Evolutionary conservation across 2,888 invertebrate genomes (phyloP).

Genomic region (Helobdella robusta): DNA sequence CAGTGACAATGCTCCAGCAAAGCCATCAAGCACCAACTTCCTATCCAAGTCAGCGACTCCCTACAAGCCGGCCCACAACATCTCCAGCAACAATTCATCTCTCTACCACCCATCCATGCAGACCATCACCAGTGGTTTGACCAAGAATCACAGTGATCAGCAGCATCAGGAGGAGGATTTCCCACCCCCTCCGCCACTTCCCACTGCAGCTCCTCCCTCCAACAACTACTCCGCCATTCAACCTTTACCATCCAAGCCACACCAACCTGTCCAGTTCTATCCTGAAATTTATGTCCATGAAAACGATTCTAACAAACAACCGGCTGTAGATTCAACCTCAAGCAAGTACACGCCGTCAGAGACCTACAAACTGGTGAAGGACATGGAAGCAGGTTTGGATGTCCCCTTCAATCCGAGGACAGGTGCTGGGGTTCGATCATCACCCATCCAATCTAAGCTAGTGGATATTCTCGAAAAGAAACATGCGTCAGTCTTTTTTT

Average conservation of each 20-base stretch:
- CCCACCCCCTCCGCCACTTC: constrained; percentile 12
- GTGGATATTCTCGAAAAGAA: constrained; percentile 27
- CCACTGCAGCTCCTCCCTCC: neutral
- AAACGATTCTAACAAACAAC: neutral
- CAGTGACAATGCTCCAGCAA: too few relatives aligned
- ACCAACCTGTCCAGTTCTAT: neutral
- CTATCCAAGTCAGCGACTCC: too few relatives aligned
- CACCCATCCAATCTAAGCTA: constrained; percentile 28
- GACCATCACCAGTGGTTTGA: constrained; percentile 21
- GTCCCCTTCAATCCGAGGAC: constrained; percentile 26
- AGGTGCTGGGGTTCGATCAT: constrained; percentile 22
- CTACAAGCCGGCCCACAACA: constrained; percentile 12
- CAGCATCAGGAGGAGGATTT: neutral
- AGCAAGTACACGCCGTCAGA: constrained; percentile 29
- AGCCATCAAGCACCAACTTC: too few relatives aligned
- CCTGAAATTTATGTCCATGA: constrained; percentile 4
- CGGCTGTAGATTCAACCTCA: neutral
- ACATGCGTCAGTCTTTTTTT: constrained; percentile 18
- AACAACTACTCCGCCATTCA: neutral
- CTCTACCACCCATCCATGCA: constrained; percentile 20
- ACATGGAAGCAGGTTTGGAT: constrained; percentile 28
- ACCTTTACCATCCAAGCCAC: neutral
- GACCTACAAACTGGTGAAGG: constrained; percentile 30
- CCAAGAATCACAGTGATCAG: neutral
- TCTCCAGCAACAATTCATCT: constrained; percentile 21